phyloP scores from a whole-genome alignment of 1,140 invertebrate species.

The Aphelenchoides fujianensis region DNA sequence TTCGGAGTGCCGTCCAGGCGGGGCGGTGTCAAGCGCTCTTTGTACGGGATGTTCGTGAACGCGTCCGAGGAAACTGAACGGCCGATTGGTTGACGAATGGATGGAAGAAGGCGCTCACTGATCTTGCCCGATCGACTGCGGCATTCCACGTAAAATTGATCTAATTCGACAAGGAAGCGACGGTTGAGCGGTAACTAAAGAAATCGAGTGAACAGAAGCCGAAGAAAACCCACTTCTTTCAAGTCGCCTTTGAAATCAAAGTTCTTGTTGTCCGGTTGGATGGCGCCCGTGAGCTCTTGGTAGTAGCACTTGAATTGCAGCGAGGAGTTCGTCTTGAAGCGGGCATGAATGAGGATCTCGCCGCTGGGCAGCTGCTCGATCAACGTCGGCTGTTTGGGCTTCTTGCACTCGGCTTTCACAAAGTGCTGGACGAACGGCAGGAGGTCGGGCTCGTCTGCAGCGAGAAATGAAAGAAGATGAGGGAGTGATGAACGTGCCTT shows the following conservation, averaged over 20 bases:
- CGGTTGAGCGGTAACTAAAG: conserved; percentile 7
- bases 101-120: not conserved
- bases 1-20: not conserved
- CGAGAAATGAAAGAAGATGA: too few species aligned
- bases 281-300: not conserved
- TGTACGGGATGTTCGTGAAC: not conserved
- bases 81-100: not conserved
- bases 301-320: conserved; percentile 8
- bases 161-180: not conserved
- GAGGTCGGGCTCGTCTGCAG: conserved; percentile 1
- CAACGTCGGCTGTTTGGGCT: not conserved
- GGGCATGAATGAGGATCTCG: not conserved
- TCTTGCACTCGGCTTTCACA: not conserved
- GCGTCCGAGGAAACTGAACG: not conserved
- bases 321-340: not conserved
- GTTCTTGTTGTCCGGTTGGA: not conserved
- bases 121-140: not conserved
- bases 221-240: not conserved
- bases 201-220: too few species aligned
- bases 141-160: conserved; percentile 17
- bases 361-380: not conserved
- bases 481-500: conserved; percentile 12
- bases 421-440: not conserved
- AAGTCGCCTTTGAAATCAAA: not conserved
- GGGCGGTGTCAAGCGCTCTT: not conserved